Base-by-base conservation (phyloP, 2,113 vertebrate genomes). In the Perca flavescens region DNA sequence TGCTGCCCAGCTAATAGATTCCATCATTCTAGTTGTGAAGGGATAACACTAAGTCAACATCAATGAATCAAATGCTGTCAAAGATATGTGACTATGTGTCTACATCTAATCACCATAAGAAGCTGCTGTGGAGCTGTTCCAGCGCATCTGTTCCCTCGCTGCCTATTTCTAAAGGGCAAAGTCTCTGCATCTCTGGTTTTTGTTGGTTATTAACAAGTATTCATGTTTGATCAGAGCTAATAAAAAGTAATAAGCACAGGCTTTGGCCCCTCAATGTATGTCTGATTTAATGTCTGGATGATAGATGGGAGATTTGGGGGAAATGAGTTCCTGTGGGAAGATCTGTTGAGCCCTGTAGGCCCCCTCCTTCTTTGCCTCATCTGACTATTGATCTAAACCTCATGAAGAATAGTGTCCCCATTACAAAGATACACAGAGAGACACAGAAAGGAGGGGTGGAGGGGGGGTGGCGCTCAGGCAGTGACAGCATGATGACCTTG, bases 141-240 rank as follows among this genome's bases (percentile, higher is more conserved):
- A 86, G 14, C 57, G 76, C 89, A 92, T 90, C 80, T 88, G 76
- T 89, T 90, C 80, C 83, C 64, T 79, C 7, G 40, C 56, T 67
- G 77, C 64, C 69, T 86, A 28, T 61, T 83, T 84, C 50, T 56
- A 52, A 85, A 43, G 10, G 57, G 46, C 36, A 73, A 84, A 87
- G 60, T 82, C 71, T 64, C 52, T 60, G 76, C 58, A 84, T 83
- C 81, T 74, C 71, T 87, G 66, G 56, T 83, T 92, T 87, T 89
- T 62, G 49, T 83, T 84, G 87, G 81, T 89, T 83, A 90, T 92
- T 89, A 87, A 72, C 58, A 87, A 88, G 61, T 90, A 76, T 86
- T 84, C 65, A 50, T 74, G 84, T 92, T 92, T 91, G 84, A 93
- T 93, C 86, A 89, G 74, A 1, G 52, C 73, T 86, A 88, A 92